Evolutionary conservation across 2,113 vertebrate species (phyloP).

Genomic region (Pseudorhombus dupliciocellatus): DNA sequence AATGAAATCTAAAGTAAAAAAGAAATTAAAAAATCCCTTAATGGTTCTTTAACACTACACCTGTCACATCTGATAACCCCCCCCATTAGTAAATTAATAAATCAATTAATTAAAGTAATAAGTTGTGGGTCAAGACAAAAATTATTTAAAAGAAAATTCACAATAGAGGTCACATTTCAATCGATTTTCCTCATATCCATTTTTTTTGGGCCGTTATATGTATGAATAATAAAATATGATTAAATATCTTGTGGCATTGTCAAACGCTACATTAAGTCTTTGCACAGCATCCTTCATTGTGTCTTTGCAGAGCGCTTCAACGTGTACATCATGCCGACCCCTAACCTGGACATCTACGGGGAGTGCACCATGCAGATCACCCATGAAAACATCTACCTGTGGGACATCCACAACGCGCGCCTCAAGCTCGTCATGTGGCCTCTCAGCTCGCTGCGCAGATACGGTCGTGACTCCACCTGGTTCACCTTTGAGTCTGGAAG

Average conservation of each 20-base stretch:
- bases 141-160: no score
- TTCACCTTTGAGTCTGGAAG: slow-evolving; percentile 99
- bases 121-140: no score
- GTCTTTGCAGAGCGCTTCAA: slow-evolving; percentile 92
- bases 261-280: no score
- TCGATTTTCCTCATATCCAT: no score
- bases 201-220: no score
- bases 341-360: slow-evolving; percentile 98
- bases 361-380: slow-evolving; percentile 99
- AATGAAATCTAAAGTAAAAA: slow-evolving; percentile 2
- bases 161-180: no score
- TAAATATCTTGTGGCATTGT: no score
- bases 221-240: no score
- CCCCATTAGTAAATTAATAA: no score
- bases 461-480: slow-evolving; percentile 97
- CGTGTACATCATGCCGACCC: slow-evolving; percentile 98
- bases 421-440: slow-evolving; percentile 99
- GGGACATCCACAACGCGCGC: slow-evolving; percentile 98
- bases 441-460: slow-evolving; percentile 94
- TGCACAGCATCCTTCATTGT: no score
- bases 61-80: not conserved
- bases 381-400: slow-evolving; percentile 99
- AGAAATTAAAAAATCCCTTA: not conserved
- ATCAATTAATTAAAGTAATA: no score
- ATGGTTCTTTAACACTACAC: not conserved